These are phyloP conservation scores for Plagodis dolabraria DNA, from an alignment of 2,888 invertebrate species.

Conservation along the genomic window DNA sequence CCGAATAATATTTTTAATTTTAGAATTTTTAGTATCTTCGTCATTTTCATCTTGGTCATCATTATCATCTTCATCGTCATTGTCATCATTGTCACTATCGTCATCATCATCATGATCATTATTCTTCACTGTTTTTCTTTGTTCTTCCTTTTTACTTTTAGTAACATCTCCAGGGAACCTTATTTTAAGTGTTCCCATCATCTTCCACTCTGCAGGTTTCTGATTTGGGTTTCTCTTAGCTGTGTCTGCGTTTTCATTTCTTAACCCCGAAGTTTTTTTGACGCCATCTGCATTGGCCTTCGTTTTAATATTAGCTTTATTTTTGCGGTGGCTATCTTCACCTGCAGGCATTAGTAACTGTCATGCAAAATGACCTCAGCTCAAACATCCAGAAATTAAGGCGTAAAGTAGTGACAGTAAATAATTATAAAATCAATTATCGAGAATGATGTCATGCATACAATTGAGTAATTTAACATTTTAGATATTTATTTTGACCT, in stretches of 20 bases:
- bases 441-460: slow-evolving; percentile 84
- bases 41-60: slow-evolving; percentile 53
- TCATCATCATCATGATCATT: slow-evolving; percentile 78
- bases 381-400: slow-evolving; percentile 83
- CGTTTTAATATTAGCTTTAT: slow-evolving; percentile 77
- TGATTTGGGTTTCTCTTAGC: slow-evolving; percentile 43
- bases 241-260: slow-evolving; percentile 49
- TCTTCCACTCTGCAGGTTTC: slow-evolving; percentile 57
- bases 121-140: slow-evolving; percentile 31
- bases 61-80: slow-evolving; percentile 60
- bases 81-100: slow-evolving; percentile 27
- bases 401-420: slow-evolving; percentile 65
- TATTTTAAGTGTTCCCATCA: slow-evolving; percentile 68
- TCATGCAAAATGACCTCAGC: slow-evolving; percentile 86
- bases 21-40: slow-evolving; percentile 26
- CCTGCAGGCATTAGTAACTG: slow-evolving; percentile 86
- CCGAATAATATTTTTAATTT: slow-evolving; percentile 10
- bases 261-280: slow-evolving; percentile 66
- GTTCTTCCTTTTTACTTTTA: slow-evolving; percentile 42
- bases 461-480: slow-evolving; percentile 59
- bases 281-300: slow-evolving; percentile 83
- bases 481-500: slow-evolving; percentile 50
- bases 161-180: slow-evolving; percentile 49
- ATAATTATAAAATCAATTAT: slow-evolving; percentile 43
- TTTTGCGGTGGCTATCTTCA: slow-evolving; percentile 82